Evolutionary conservation across 2,888 invertebrate species (phyloP).

Genomic region (Strigamia transsilvanica): DNA sequence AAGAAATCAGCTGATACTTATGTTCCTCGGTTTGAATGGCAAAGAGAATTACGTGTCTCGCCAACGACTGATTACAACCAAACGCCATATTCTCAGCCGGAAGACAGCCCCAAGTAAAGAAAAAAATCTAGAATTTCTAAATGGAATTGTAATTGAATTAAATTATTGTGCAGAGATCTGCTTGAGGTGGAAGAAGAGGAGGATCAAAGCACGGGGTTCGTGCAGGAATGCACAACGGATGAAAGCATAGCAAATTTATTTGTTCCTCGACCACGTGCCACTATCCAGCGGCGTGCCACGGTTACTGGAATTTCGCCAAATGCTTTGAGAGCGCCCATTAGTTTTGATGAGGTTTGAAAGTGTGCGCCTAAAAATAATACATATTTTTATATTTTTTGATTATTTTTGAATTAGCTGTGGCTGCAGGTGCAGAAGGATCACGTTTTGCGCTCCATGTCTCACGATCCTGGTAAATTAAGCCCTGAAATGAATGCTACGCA

Average conservation of each 20-base stretch:
- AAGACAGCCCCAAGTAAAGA: slow-evolving; percentile 26
- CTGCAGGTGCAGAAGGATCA: slow-evolving; percentile 57
- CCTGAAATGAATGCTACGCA: background rate
- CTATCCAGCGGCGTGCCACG: slow-evolving; percentile 83
- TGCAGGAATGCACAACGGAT: slow-evolving; percentile 62
- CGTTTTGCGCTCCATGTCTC: slow-evolving; percentile 58
- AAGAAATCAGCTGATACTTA: slow-evolving; percentile 1
- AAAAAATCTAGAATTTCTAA: background rate
- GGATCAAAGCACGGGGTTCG: slow-evolving; percentile 64
- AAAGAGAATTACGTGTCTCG: background rate
- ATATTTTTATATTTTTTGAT: slow-evolving; percentile 28
- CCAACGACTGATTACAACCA: background rate
- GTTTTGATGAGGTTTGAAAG: slow-evolving; percentile 72
- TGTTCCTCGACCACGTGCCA: slow-evolving; percentile 77
- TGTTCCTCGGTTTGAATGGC: slow-evolving; percentile 26
- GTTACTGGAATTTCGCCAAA: slow-evolving; percentile 84
- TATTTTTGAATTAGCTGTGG: slow-evolving; percentile 52
- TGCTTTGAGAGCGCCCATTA: slow-evolving; percentile 71
- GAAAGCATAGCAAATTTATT: slow-evolving; percentile 69
- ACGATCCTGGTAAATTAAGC: slow-evolving; percentile 57
- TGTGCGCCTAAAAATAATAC: background rate
- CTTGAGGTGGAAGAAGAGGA: slow-evolving; percentile 60
- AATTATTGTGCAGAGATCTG: slow-evolving; percentile 55
- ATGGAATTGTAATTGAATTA: background rate
- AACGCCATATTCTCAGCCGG: background rate